phyloP scores from a whole-genome alignment of 2,888 invertebrate species.

The Drosophila yooni region DNA sequence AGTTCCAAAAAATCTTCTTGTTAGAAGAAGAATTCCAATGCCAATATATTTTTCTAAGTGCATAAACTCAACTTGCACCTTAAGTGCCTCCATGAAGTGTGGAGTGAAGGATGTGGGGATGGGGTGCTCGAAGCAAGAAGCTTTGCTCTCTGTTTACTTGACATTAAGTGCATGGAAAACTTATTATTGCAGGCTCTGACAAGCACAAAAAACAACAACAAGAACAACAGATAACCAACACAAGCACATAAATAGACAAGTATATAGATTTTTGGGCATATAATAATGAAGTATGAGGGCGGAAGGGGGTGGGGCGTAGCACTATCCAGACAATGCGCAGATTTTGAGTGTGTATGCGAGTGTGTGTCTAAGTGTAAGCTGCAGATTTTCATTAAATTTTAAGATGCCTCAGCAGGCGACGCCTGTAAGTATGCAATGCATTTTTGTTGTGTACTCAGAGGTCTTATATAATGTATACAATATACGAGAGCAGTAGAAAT shows the following conservation, averaged over 20 bases:
- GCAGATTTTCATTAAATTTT: slow-evolving; percentile 81
- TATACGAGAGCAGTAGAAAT: slow-evolving; percentile 5
- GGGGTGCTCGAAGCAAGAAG: slow-evolving; percentile 3
- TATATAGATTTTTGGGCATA: slow-evolving; percentile 62
- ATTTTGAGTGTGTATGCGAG: slow-evolving; percentile 15
- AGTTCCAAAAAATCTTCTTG: neutral
- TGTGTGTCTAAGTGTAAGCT: slow-evolving; percentile 37
- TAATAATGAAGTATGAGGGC: slow-evolving; percentile 56
- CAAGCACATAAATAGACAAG: slow-evolving; percentile 33
- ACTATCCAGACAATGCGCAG: slow-evolving; percentile 13
- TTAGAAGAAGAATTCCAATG: neutral
- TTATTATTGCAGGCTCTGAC: slow-evolving; percentile 80
- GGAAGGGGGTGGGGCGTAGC: neutral
- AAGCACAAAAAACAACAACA: slow-evolving; percentile 65
- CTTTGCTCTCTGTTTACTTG: slow-evolving; percentile 72
- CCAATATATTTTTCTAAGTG: slow-evolving; percentile 15
- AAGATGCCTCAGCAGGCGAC: slow-evolving; percentile 60
- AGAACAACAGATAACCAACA: slow-evolving; percentile 31
- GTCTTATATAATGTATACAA: slow-evolving; percentile 38
- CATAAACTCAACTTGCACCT: slow-evolving; percentile 46
- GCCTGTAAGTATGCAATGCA: slow-evolving; percentile 65
- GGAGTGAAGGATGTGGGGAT: neutral
- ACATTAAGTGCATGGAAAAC: slow-evolving; percentile 79
- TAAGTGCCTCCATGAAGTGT: slow-evolving; percentile 27
- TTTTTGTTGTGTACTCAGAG: slow-evolving; percentile 67